Evolutionary conservation across 2,888 invertebrate species (phyloP).

Genomic region (Coleophora flavipennella): DNA sequence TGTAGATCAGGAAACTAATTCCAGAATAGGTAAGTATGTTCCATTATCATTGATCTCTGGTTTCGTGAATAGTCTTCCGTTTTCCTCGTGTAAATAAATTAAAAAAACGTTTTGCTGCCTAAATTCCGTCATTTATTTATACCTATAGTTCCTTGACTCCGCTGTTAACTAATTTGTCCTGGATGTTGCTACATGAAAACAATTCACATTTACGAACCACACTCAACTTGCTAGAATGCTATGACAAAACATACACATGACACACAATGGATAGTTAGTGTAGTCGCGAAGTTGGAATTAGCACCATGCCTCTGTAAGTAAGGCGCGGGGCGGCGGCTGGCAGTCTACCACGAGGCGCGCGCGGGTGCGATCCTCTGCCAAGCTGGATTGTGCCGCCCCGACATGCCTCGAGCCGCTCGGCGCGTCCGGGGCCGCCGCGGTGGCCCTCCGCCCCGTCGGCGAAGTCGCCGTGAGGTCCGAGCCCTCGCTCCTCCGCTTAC

Average conservation of each 20-base stretch:
- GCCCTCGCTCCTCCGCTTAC: constrained; percentile 55
- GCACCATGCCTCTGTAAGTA: constrained; percentile 33
- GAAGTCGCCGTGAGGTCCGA: constrained; percentile 55
- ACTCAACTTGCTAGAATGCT: constrained; percentile 1
- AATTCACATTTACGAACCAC: not conserved
- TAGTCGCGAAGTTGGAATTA: constrained; percentile 47
- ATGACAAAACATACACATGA: constrained; percentile 2
- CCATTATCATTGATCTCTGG: too few relatives aligned
- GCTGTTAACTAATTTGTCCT: not conserved
- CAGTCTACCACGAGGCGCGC: constrained; percentile 59
- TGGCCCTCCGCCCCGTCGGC: constrained; percentile 52
- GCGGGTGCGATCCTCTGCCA: constrained; percentile 59
- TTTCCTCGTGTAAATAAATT: too few relatives aligned
- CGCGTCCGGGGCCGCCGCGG: constrained; percentile 48
- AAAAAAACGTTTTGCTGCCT: too few relatives aligned
- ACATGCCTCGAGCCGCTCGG: constrained; percentile 68
- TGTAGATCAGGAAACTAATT: too few relatives aligned
- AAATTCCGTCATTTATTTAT: not conserved
- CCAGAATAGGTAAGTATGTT: too few relatives aligned
- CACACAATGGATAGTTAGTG: constrained; percentile 8
- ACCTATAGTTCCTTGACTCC: not conserved
- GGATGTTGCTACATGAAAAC: constrained; percentile 1
- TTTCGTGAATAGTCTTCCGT: too few relatives aligned
- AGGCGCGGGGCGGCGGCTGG: constrained; percentile 37
- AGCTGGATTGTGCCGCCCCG: constrained; percentile 66